These are phyloP conservation scores for Protula sp. DNA, from an alignment of 2,888 invertebrate species.

Conservation along the genomic window DNA sequence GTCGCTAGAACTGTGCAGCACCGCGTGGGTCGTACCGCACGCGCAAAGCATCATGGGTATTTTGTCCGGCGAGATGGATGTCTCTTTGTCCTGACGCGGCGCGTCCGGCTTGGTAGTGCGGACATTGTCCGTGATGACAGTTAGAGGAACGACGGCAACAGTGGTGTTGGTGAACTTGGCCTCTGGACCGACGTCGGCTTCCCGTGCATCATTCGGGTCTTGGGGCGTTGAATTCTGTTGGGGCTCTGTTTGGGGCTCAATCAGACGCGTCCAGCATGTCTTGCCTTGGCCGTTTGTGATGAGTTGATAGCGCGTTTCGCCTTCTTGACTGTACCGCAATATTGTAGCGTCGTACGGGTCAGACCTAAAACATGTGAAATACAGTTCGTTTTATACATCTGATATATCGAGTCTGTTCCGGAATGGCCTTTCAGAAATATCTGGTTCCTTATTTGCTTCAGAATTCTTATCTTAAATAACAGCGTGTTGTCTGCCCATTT, in stretches of 20 bases:
- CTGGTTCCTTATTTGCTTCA: no score
- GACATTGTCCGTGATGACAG: neutral
- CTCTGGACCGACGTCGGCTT: neutral
- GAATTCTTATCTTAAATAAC: no score
- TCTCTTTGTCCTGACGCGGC: neutral
- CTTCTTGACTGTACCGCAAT: slow-evolving; percentile 21
- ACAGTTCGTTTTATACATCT: no score
- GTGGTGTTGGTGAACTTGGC: neutral
- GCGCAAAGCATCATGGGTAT: slow-evolving; percentile 9
- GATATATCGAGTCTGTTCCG: no score
- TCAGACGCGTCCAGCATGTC: neutral
- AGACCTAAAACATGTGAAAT: slow-evolving; percentile 15
- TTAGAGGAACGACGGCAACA: neutral
- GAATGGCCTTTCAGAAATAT: no score
- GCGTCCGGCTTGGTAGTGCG: no score
- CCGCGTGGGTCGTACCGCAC: slow-evolving; percentile 7
- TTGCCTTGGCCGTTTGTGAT: slow-evolving; percentile 1
- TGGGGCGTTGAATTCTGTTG: neutral
- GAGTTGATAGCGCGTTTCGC: slow-evolving; percentile 18
- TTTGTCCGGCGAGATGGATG: neutral
- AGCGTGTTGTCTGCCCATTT: no score
- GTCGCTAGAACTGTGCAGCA: slow-evolving; percentile 12
- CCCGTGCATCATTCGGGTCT: neutral
- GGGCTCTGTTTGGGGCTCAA: neutral
- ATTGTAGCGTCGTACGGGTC: slow-evolving; percentile 18